Base-by-base conservation (phyloP, 2,888 invertebrate genomes). In the Lucinisca nassula region DNA sequence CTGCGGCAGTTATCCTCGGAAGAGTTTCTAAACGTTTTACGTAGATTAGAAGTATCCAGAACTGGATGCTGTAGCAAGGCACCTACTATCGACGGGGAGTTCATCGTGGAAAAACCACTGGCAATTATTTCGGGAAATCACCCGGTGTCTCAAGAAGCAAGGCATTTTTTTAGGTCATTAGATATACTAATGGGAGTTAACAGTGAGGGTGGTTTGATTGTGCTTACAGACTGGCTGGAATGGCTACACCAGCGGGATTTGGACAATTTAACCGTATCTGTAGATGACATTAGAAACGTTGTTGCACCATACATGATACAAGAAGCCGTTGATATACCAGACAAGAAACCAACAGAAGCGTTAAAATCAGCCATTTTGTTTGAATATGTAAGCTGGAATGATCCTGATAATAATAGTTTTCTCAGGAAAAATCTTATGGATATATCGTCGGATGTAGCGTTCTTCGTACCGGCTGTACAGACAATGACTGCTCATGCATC, bases 401-500 rank as follows among this genome's bases (percentile, higher is more conserved):
- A 67, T 12, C 37, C 37, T 8, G 21, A 58, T 35, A 27, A 67
- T 37, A 67, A 67, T 30, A n/a, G n/a, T 30, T 35, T 3, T 17
- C 67, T 32, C 3, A 6, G 32, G 4, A 37, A 27, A 14, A 27
- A 14, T 12, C 32, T 67, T 21, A 67, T 67, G 37, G 3, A 67
- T 4, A 4, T 67, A 27, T 67, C 67, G 2, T 67, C 32, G 3
- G 67, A 67, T 67, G 3, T 67, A 21, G 27, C 21, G 4, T 67
- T 67, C 30, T 67, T 67, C 27, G 30, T 67, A 17, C 37, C 67
- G 4, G 32, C 67, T 35, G n/a, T 27, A 37, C 6, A 27, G 30
- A 12, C 21, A 21, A 21, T 37, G 37, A n/a, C 12, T 3, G 67
- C 32, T 17, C 67, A 67, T 21, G 8, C 32, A 24, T 98, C 98